Conservation (phyloP, 2,113 vertebrate species). For the Tragulus kanchil region DNA sequence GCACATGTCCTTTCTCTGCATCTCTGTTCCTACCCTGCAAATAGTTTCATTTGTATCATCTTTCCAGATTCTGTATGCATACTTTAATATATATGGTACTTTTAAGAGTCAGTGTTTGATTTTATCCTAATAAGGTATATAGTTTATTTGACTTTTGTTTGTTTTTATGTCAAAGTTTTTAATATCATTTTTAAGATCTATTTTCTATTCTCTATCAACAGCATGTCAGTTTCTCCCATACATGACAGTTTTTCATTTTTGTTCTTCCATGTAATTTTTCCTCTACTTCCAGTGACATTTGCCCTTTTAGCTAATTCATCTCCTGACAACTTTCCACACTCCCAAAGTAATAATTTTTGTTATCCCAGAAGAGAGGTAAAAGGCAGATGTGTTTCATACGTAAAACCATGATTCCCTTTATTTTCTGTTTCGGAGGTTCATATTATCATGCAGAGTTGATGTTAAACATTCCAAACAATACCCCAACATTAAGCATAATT, state of each 20-base stretch:
- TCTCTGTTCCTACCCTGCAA: background rate
- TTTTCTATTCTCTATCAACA: background rate
- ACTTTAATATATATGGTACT: background rate
- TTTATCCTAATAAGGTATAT: background rate
- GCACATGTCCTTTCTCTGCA: background rate
- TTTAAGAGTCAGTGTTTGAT: background rate
- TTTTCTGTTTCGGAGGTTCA: background rate
- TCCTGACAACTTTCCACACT: background rate
- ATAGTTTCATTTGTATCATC: background rate
- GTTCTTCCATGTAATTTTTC: background rate
- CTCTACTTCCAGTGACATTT: background rate
- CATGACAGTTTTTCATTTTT: background rate
- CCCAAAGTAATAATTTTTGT: background rate
- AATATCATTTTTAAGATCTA: background rate
- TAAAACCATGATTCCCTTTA: background rate
- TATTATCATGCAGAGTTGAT: background rate
- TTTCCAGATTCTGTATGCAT: background rate
- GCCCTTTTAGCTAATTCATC: background rate
- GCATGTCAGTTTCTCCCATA: background rate
- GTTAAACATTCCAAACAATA: background rate
- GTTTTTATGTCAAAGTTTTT: background rate
- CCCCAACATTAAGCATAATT: background rate
- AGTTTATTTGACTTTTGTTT: background rate
- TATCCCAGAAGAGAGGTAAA: constrained; percentile 5
- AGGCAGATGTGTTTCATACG: constrained; percentile 36